A percentile compares a stretch with the other conserved stretches of the same genome.
phyloP scores from a whole-genome alignment of 2,797 vertebrate genomes.

The Intellagama lesueurii region DNA sequence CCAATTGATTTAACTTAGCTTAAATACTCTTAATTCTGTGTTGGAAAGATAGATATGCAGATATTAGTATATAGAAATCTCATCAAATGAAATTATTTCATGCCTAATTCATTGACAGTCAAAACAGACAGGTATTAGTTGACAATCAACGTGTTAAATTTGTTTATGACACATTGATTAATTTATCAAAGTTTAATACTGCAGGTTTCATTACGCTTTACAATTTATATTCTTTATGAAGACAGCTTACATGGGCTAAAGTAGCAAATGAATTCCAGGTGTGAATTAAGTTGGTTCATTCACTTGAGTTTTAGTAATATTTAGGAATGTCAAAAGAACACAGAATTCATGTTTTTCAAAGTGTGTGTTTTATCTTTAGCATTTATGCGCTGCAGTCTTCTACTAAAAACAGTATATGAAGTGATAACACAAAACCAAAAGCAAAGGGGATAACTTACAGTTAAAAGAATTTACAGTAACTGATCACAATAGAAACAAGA shows the following conservation, averaged over 20 bases:
- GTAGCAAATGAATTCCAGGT: background rate
- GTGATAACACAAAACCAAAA: background rate
- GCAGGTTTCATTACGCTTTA: background rate
- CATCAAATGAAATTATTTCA: background rate
- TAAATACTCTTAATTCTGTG: background rate
- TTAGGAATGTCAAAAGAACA: background rate
- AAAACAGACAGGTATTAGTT: background rate
- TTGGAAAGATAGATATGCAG: background rate
- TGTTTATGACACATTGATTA: background rate
- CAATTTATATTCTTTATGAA: constrained; percentile 20
- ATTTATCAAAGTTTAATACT: background rate
- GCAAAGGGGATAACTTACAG: background rate
- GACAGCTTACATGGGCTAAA: background rate
- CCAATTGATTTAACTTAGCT: background rate
- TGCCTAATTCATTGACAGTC: background rate
- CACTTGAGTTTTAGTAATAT: background rate
- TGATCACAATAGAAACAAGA: background rate
- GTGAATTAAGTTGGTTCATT: background rate
- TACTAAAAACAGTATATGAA: background rate
- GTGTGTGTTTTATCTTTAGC: constrained; percentile 1
- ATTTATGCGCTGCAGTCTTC: background rate
- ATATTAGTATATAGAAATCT: background rate
- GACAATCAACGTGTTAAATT: background rate
- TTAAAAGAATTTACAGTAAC: background rate
- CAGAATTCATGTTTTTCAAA: background rate